phyloP scores from a whole-genome alignment of 2,888 invertebrate species.

The Watsonalla binaria region DNA sequence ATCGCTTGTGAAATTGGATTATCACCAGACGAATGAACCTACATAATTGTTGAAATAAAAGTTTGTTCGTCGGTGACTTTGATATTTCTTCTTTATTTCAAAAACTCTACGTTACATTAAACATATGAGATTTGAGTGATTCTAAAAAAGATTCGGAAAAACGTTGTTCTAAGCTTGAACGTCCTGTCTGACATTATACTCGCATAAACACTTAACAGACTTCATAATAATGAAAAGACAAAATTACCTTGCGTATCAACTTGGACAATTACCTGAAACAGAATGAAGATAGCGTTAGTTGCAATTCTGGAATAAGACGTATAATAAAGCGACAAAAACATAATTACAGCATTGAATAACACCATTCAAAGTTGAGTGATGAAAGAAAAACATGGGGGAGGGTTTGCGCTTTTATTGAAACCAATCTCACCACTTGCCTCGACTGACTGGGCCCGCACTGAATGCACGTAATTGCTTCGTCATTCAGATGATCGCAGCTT shows the following conservation, averaged over 20 bases:
- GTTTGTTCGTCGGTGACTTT: no score
- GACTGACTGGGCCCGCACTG: conserved; percentile 65
- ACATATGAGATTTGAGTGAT: no score
- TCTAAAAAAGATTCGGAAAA: no score
- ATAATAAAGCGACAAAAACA: conserved; percentile 1
- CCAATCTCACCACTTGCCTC: conserved; percentile 75
- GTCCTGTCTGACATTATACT: no score
- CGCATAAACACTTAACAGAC: no score
- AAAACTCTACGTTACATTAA: no score
- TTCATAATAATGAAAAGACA: background rate
- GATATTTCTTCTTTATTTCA: no score
- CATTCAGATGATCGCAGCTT: conserved; percentile 73
- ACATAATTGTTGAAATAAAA: no score
- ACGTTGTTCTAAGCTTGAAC: no score
- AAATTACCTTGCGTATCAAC: conserved; percentile 3
- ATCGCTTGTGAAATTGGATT: no score
- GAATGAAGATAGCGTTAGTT: conserved; percentile 15
- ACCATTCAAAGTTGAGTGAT: conserved; percentile 67
- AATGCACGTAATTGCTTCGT: conserved; percentile 75
- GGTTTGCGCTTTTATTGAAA: conserved; percentile 75
- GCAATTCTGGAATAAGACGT: background rate
- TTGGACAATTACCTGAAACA: conserved; percentile 49
- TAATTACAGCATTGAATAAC: conserved; percentile 53
- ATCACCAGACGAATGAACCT: no score
- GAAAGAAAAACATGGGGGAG: conserved; percentile 76